These are phyloP conservation scores for Phalacrocorax aristotelis DNA, from an alignment of 2,113 vertebrate species.

Conservation along the genomic window DNA sequence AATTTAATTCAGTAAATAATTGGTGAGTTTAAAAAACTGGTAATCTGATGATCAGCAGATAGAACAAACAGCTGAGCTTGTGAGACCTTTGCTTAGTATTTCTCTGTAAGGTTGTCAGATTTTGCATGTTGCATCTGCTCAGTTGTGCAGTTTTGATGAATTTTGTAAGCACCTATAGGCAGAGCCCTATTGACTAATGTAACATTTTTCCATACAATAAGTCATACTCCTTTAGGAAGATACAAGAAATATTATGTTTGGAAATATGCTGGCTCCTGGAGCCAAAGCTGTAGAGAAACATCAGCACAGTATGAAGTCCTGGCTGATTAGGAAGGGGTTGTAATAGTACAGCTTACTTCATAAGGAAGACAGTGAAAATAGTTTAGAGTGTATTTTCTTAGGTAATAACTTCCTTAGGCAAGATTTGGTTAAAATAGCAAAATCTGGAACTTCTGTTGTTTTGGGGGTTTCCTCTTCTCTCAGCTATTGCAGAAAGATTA, in stretches of 20 bases:
- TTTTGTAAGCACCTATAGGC: neutral
- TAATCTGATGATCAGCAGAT: neutral
- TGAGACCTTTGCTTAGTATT: neutral
- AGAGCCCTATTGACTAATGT: neutral
- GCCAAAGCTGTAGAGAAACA: neutral
- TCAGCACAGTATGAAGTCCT: neutral
- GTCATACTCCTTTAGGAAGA: neutral
- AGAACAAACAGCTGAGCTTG: neutral
- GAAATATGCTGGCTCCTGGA: neutral
- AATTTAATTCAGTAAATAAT: neutral
- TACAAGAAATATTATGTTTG: neutral
- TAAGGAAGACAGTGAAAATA: neutral
- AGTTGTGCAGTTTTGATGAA: neutral
- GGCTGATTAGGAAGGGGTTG: neutral
- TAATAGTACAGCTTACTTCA: neutral
- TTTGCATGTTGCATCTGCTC: neutral
- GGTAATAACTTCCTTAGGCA: neutral
- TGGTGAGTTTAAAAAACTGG: neutral
- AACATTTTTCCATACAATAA: neutral
- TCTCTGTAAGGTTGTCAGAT: neutral
- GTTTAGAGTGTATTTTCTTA: neutral
- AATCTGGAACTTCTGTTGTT: neutral
- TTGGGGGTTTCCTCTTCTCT: neutral
- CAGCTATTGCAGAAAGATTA: neutral
- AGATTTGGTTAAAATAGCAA: neutral